phyloP scores from a whole-genome alignment of 1,140 invertebrate species.

The Drosophila varians region DNA sequence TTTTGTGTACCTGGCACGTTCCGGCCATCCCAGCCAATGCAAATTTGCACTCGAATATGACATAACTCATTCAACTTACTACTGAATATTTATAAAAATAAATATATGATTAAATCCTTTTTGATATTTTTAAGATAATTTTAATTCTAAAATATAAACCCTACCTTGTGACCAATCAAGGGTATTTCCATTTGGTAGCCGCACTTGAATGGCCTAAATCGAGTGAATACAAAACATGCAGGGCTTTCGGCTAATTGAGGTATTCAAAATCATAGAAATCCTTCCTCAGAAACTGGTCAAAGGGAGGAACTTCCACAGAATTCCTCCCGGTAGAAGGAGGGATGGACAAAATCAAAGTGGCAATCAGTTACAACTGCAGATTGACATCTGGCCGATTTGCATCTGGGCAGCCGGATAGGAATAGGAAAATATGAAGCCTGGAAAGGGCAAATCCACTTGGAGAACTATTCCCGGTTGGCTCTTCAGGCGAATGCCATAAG shows the following conservation, averaged over 20 bases:
- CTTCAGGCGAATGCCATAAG: conserved; percentile 69
- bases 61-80: neutral
- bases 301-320: too few relatives aligned
- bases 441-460: conserved; percentile 26
- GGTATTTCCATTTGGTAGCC: neutral
- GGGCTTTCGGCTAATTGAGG: conserved; percentile 2
- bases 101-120: neutral
- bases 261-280: neutral
- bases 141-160: too few relatives aligned
- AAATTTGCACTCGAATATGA: conserved; percentile 46
- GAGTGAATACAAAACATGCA: neutral
- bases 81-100: neutral
- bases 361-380: conserved; percentile 69
- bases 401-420: conserved; percentile 50
- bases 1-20: conserved; percentile 51
- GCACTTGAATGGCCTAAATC: conserved; percentile 32
- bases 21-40: conserved; percentile 21
- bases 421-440: neutral
- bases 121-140: too few relatives aligned
- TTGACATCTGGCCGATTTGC: conserved; percentile 77
- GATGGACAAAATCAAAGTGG: conserved; percentile 33
- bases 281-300: too few relatives aligned
- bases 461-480: conserved; percentile 60
- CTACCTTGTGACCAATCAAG: neutral
- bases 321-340: too few relatives aligned